These are phyloP conservation scores for Phalloptychus januarius DNA, from an alignment of 2,797 vertebrate genomes.

Conservation along the genomic window DNA sequence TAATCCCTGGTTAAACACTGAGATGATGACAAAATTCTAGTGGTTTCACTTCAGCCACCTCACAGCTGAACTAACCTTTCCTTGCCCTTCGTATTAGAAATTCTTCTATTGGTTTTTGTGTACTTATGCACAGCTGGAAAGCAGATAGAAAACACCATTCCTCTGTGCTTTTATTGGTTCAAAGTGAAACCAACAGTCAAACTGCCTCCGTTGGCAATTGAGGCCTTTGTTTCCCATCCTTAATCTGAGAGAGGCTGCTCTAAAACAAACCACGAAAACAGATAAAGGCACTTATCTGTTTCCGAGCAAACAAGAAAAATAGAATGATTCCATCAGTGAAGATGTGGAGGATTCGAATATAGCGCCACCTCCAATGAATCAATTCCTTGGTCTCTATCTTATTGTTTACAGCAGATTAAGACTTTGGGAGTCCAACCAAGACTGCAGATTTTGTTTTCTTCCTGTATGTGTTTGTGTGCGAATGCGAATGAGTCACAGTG, in stretches of 20 bases:
- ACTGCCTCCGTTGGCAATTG: conserved; percentile 11
- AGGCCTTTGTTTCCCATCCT: conserved; percentile 23
- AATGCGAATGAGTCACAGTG: conserved; percentile 43
- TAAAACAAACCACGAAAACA: not conserved
- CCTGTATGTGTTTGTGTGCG: conserved; percentile 27
- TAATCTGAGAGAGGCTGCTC: not conserved
- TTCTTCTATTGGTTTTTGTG: conserved; percentile 15
- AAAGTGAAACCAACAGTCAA: not conserved
- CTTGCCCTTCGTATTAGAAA: conserved; percentile 1
- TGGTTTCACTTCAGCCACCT: conserved; percentile 24
- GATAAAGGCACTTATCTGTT: not conserved
- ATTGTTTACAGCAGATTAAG: conserved; percentile 17
- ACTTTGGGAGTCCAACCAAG: conserved; percentile 1
- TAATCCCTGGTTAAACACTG: conserved; percentile 56
- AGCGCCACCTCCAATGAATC: not conserved
- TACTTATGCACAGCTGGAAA: not conserved
- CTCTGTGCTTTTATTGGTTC: not conserved
- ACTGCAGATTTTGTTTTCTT: conserved; percentile 10
- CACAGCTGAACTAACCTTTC: conserved; percentile 18
- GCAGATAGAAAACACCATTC: not conserved
- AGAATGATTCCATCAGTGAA: conserved; percentile 11
- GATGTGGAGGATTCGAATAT: conserved; percentile 10
- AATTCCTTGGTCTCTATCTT: not conserved
- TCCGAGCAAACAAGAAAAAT: conserved; percentile 20
- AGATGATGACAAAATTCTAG: conserved; percentile 33